Base-by-base conservation (phyloP, 2,888 invertebrate genomes). In the Stenotaenia linearis region DNA sequence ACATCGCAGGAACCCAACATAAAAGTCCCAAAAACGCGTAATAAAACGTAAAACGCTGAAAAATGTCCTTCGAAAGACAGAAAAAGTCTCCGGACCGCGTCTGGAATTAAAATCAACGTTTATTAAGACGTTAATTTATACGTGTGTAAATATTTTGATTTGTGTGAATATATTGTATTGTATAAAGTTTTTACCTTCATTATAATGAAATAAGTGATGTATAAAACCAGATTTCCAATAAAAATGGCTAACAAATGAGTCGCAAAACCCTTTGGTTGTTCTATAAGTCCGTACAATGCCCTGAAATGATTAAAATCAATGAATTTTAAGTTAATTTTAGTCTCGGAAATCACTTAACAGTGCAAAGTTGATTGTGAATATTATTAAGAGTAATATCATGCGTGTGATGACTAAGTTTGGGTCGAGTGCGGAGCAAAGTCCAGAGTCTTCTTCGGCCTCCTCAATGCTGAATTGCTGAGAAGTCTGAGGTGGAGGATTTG, bases 201-300 rank as follows among this genome's bases (percentile, higher is more conserved):
- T 4, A 90, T 85, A 69, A 95, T 90, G 86, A 96, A 96, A 86
- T 93, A 94, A 79, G 90, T 85, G 15, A 91, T 91, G 86, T 96
- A 95, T 5, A 96, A 88, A 80, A 94, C 87, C 28, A 95, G 90
- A 87, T 96, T 96, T 2, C 91, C 90, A 89, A 96, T 92, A 83
- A 96, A 91, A 32, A 96, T 90, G 1, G 90, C 90, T 4, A 96
- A 88, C 1, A 96, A 88, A 32, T 79, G 78, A 56, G 79, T 61
- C 32, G 79, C 80, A 74, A 79, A 78, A 37, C 88, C 88, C 79
- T 90, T 89, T 83, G 91, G 91, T 69, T 89, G 87, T 82, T 86
- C 87, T 0, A 91, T 84, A 5, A 91, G 84, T 84, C 92, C 95
- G 84, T 90, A 90, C 0, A 90, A 86, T 0, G 93, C 92, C 2